Base-by-base conservation (phyloP, 2,797 vertebrate species). In the Neostethus bicornis region DNA sequence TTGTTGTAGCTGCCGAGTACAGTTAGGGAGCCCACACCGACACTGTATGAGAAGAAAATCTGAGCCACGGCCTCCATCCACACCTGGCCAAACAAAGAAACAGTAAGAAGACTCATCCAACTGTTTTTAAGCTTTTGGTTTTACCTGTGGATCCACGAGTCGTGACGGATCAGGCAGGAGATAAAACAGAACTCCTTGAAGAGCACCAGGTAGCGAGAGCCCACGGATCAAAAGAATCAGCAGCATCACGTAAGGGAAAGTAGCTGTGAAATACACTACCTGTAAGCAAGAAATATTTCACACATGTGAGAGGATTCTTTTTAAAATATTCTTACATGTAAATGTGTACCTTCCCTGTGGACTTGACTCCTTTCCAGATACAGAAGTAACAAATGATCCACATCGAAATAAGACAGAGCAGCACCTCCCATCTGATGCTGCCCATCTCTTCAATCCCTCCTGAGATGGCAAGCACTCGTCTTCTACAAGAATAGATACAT, bases 191-290 rank as follows among this genome's bases (percentile, higher is more conserved):
- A 93, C 61, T 55, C 92, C 92, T 62, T 90, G 51, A 7, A 72
- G 19, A 44, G 92, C 91, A n/a, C 92, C 92, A 47, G 92, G 92
- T 37, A 93, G 87, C 57, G 87, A 56, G 20, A 93, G 71, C 17
- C 92, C 91, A 42, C 90, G 88, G 45, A 92, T 71, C 71, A 93
- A 50, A 62, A 92, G 79, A 37, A 89, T 66, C 1, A 91, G 2
- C 51, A 93, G 34, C 90, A 92, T 92, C 34, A 81, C 39, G 5
- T 92, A 92, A 1, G 90, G 92, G 41, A 91, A 90, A 24, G 89
- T 91, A 6, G 91, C 92, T 25, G 92, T 92, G 49, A 93, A 80
- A 68, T 91, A 92, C 41, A 93, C 91, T 68, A 89, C 91, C 91
- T 93, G 60, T 11, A 48, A 34, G 24, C 13, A 7, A 51, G 1